Evolutionary conservation across 2,888 invertebrate genomes (phyloP), one percentile per base, ranked within the genome.

Genomic region (Piscicola geometra): DNA sequence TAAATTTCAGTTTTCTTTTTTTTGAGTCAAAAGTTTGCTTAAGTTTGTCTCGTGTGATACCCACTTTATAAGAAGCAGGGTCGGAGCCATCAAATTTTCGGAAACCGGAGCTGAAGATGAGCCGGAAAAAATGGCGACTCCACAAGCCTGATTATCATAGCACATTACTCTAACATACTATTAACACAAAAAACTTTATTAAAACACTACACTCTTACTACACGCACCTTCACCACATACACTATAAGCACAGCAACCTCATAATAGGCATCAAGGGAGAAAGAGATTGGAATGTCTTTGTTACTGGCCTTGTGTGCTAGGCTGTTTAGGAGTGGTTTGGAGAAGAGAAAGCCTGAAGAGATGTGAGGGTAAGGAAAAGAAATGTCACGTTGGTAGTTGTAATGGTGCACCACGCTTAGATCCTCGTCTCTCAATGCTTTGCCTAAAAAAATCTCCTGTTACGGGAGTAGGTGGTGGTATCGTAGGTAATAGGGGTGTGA

Each of bases 391-490:
- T 89, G 89, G 83, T 90, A 89, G 5, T 90, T 90, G 87, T 93
- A 94, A 85, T 96, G 95, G 86, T 96, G 95, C 80, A 94, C 93
- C 78, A 96, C 94, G 0, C 93, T 92, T 0, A 93, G 90, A 82
- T 92, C 91, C 74, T 87, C 87, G 83, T 94, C 94, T 78, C 89
- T 88, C 1, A 94, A 85, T 0, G 90, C 90, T 83, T 92, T 90
- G 1, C 94, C 94, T 75, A 92, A 41, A 67, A 78, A 79, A n/a
- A 78, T 28, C 25, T 77, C 73, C 79, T 47, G 9, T 47, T 47
- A 21, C 9, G 21, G 12, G 50, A 47, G 21, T 47, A 47, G n/a
- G n/a, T n/a, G 12, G 50, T 47, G 21, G 9, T 47, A 47, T 47
- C 50, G 21, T 15, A 47, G 50, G 50, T 15, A 47, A 47, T 47